Evolutionary conservation across 2,113 vertebrate genomes (phyloP).

Genomic region (Himantopus leucocephalus): DNA sequence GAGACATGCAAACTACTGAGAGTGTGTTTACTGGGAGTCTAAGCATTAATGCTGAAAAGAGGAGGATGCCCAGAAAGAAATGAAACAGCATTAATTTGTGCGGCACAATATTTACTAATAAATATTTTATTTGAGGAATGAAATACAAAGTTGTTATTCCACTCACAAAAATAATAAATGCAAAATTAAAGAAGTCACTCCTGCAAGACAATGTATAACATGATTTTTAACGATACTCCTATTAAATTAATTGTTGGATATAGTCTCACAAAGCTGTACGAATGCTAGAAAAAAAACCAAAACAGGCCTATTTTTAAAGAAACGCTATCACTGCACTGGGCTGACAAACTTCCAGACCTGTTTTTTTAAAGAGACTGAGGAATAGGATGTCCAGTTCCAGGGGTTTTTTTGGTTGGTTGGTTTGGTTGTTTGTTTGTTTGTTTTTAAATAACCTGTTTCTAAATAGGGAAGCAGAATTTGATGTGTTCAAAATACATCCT

Average conservation of each 20-base stretch:
- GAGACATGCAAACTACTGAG: not conserved
- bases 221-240: conserved; percentile 1
- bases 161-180: conserved; percentile 56
- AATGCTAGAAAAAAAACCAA: not conserved
- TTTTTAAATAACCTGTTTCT: conserved; percentile 26
- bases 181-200: conserved; percentile 56
- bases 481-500: not conserved
- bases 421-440: not conserved
- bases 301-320: not conserved
- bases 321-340: not conserved
- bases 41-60: not conserved
- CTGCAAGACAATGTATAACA: not conserved
- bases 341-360: not conserved
- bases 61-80: not conserved
- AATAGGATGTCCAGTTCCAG: not conserved
- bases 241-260: conserved; percentile 48
- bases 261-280: conserved; percentile 14
- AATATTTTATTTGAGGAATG: conserved; percentile 66
- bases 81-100: conserved; percentile 48
- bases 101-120: conserved; percentile 26
- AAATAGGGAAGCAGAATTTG: not conserved
- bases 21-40: not conserved
- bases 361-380: not conserved
- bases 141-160: conserved; percentile 45
- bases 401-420: not conserved